Evolutionary conservation across 2,113 vertebrate species (phyloP).

Genomic region (Noturus placidus): DNA sequence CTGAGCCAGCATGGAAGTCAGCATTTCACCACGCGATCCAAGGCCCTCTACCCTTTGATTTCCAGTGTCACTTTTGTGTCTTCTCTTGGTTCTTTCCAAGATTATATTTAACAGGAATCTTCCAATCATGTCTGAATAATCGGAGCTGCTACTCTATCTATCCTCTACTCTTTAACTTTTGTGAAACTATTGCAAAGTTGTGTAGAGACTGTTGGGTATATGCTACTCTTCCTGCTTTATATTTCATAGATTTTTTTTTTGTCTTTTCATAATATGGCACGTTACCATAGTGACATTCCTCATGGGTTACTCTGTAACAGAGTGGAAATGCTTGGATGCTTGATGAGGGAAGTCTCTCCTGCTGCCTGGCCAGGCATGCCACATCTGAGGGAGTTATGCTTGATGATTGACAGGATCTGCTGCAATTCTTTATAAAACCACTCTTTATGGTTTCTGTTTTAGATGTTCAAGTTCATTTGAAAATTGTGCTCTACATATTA

Average conservation of each 20-base stretch:
- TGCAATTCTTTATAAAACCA: conserved; percentile 9
- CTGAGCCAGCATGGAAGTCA: not conserved
- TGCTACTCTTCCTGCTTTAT: conserved; percentile 52
- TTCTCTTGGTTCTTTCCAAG: not conserved
- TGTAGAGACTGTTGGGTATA: conserved; percentile 45
- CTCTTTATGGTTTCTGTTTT: conserved; percentile 1
- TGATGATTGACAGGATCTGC: conserved; percentile 47
- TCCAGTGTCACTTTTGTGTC: not conserved
- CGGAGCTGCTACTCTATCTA: not conserved
- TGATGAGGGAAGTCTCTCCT: conserved; percentile 41
- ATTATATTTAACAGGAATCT: not conserved
- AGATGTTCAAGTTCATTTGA: not conserved
- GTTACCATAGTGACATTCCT: conserved; percentile 75
- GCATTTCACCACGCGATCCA: conserved; percentile 1
- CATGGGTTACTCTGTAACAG: conserved; percentile 71
- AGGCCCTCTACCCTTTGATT: not conserved
- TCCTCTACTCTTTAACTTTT: conserved; percentile 21
- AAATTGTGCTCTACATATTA: not conserved
- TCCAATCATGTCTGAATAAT: not conserved
- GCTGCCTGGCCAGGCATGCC: conserved; percentile 57
- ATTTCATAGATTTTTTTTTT: conserved; percentile 43
- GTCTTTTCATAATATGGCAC: conserved; percentile 61
- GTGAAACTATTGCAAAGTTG: conserved; percentile 40
- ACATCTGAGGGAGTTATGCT: conserved; percentile 43
- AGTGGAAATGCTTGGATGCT: conserved; percentile 70